Base-by-base conservation (phyloP, 2,888 invertebrate genomes). In the Lumbricus terrestris region DNA sequence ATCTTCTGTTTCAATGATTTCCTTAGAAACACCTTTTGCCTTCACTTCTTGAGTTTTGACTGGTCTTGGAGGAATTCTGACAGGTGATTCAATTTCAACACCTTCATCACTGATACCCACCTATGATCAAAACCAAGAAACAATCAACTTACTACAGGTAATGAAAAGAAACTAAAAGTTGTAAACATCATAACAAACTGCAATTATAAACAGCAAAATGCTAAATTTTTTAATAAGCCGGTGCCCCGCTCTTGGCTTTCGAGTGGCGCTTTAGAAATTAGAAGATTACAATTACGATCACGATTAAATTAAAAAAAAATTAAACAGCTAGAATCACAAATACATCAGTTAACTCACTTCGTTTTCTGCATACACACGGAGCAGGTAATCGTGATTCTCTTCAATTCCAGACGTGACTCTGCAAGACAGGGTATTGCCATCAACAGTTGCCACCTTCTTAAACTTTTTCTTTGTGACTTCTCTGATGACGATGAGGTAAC, bases 301-400 rank as follows among this genome's bases (percentile, higher is more conserved):
- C n/a, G n/a, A n/a, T n/a, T n/a, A n/a, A n/a, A n/a, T n/a, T n/a
- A n/a, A n/a, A n/a, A n/a, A 69, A n/a, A 15, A n/a, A 69, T 29
- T n/a, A 69, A 69, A 69, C 69, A 69, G 11, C n/a, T 11, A 11
- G n/a, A 69, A 69, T n/a, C 1, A 69, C 8, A 69, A n/a, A 69
- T 69, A 13, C 8, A 69, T 29, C 11, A n/a, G n/a, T n/a, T n/a
- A 29, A 47, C 40, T 69, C 20, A 91, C 90, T 33, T 90, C 90
- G 90, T 92, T 92, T 89, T 92, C 92, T 20, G 92, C 92, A 82
- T 91, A 92, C 18, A 92, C 91, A 23, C 90, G 47, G 20, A 92
- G n/a, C 34, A 83, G 23, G 37, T 92, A 92, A 38, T 91, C 88
- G n/a, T 90, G 89, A 23, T 90, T 91, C 42, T 88, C 88, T 89